phyloP scores from a whole-genome alignment of 2,113 vertebrate genomes.

The western clawed frog (Xenopus tropicalis) region DNA sequence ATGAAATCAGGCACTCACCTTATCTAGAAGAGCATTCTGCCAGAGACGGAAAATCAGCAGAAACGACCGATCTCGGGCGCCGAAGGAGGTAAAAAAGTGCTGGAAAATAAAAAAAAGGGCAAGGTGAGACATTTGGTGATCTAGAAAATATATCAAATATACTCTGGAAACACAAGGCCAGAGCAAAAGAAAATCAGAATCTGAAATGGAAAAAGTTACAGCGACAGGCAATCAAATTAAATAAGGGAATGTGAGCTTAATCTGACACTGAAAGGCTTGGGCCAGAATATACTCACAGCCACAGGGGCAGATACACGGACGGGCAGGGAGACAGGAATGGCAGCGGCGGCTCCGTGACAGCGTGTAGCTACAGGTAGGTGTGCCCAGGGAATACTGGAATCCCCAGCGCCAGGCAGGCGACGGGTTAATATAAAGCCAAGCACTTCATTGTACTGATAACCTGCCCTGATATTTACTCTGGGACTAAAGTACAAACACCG shows the following conservation, averaged over 20 bases:
- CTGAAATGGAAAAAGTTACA: no score
- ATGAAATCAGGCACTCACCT: conserved; percentile 58
- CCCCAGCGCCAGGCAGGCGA: not conserved
- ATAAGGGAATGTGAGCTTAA: no score
- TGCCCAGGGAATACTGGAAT: not conserved
- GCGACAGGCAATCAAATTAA: no score
- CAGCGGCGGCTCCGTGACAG: not conserved
- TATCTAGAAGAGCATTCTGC: conserved; percentile 86
- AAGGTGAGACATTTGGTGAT: no score
- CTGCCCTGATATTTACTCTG: not conserved
- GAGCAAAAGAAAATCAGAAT: no score
- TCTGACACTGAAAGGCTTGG: no score
- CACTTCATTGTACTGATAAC: conserved; percentile 15
- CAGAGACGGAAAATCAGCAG: conserved; percentile 87
- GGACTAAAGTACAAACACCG: conserved; percentile 21
- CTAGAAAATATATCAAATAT: not conserved
- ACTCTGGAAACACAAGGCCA: not conserved
- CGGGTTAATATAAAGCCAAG: conserved; percentile 2
- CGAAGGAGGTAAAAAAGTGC: conserved; percentile 90
- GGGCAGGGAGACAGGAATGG: not conserved
- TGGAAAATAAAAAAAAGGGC: conserved; percentile 44
- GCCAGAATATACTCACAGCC: no score
- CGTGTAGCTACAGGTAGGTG: not conserved
- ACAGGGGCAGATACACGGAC: no score
- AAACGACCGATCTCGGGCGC: conserved; percentile 85